These are phyloP conservation scores for Coronaproctus castanopsis DNA, from an alignment of 2,888 invertebrate species.

Conservation along the genomic window DNA sequence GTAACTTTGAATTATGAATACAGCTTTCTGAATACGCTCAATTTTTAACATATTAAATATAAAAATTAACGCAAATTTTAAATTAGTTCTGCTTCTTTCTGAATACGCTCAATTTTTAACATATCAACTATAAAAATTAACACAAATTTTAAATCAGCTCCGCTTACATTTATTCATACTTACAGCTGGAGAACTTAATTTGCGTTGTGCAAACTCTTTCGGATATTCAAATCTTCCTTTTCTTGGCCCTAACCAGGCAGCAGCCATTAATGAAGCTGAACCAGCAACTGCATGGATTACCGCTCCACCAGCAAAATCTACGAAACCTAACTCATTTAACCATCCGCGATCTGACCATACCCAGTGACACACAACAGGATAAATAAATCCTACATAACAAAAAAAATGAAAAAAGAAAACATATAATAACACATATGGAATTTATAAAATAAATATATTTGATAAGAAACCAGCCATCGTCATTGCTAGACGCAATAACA, in stretches of 20 bases:
- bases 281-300: slow-evolving; percentile 32
- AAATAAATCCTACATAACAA: slow-evolving; percentile 26
- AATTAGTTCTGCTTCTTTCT: too few species aligned
- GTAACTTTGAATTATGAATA: too few species aligned
- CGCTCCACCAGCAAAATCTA: slow-evolving; percentile 34
- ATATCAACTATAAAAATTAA: too few species aligned
- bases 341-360: slow-evolving; percentile 29
- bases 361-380: slow-evolving; percentile 31
- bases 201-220: background rate
- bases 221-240: slow-evolving; percentile 27
- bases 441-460: too few species aligned
- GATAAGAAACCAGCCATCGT: too few species aligned
- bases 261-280: slow-evolving; percentile 24
- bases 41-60: too few species aligned
- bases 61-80: too few species aligned
- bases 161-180: too few species aligned
- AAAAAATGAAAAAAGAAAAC: background rate
- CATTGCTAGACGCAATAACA: background rate
- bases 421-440: background rate
- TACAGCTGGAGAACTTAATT: background rate
- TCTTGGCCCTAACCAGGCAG: slow-evolving; percentile 30
- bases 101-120: too few species aligned
- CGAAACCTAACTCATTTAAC: slow-evolving; percentile 24
- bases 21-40: too few species aligned
- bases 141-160: too few species aligned